Evolutionary conservation across 2,797 vertebrate species (phyloP).

Genomic region (Echeneis naucrates): DNA sequence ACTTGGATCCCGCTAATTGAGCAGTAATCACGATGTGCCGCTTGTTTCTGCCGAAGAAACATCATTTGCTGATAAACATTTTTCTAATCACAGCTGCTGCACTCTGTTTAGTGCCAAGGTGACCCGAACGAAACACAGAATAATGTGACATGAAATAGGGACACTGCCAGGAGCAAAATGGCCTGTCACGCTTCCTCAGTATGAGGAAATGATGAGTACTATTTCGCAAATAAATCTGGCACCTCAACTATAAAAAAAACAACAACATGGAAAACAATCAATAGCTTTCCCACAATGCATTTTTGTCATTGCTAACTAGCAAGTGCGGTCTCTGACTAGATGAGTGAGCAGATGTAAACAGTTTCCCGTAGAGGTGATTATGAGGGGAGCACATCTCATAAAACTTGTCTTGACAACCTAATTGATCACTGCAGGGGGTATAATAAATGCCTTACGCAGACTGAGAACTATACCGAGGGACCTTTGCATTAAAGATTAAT

Average conservation of each 20-base stretch:
- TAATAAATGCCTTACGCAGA: slow-evolving; percentile 75
- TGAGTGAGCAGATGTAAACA: slow-evolving; percentile 60
- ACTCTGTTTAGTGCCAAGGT: slow-evolving; percentile 81
- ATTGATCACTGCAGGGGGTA: slow-evolving; percentile 81
- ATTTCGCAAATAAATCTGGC: slow-evolving; percentile 77
- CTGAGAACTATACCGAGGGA: slow-evolving; percentile 68
- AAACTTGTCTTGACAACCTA: slow-evolving; percentile 81
- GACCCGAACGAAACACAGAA: slow-evolving; percentile 78
- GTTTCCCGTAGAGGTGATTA: slow-evolving; percentile 72
- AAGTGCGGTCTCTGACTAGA: slow-evolving; percentile 54
- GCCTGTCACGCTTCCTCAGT: slow-evolving; percentile 73
- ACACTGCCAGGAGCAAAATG: slow-evolving; percentile 80
- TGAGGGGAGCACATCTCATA: slow-evolving; percentile 73
- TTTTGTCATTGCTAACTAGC: slow-evolving; percentile 65
- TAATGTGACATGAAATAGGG: slow-evolving; percentile 83
- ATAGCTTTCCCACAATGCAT: slow-evolving; percentile 65
- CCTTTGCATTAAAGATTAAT: slow-evolving; percentile 73
- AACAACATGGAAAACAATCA: slow-evolving; percentile 71
- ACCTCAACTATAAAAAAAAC: slow-evolving; percentile 58
- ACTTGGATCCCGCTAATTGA: slow-evolving; percentile 81
- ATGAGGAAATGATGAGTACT: slow-evolving; percentile 79
- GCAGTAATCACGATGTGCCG: slow-evolving; percentile 71
- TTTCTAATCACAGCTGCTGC: slow-evolving; percentile 84
- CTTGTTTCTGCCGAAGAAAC: slow-evolving; percentile 80
- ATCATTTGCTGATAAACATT: slow-evolving; percentile 83